Conservation (phyloP, 2,888 invertebrate genomes). For the Lasioglossum figueresi region DNA sequence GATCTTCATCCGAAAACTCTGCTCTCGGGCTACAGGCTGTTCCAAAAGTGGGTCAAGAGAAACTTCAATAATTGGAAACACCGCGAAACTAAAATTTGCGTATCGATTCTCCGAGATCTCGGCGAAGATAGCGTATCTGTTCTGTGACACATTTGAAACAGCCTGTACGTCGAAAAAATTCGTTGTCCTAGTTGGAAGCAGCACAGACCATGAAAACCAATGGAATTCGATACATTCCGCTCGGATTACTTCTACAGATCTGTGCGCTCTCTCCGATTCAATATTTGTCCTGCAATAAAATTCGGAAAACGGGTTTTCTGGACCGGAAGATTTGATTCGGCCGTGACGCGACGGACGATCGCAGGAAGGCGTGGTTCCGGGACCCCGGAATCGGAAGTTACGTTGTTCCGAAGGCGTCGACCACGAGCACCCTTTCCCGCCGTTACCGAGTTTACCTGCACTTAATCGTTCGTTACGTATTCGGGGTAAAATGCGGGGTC, state of each 20-base stretch:
- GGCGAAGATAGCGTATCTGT: not conserved
- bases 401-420: not conserved
- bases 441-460: constrained; percentile 8
- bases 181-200: too few species aligned
- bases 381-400: not conserved
- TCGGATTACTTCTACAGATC: not conserved
- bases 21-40: not conserved
- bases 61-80: not conserved
- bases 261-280: not conserved
- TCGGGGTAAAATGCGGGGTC: not conserved
- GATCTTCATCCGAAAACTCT: not conserved
- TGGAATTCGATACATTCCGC: not conserved
- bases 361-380: not conserved
- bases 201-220: not conserved
- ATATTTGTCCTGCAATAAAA: not conserved
- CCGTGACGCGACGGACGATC: not conserved
- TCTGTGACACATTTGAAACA: not conserved
- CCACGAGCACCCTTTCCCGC: not conserved
- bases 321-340: not conserved
- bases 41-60: not conserved
- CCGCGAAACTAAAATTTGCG: not conserved
- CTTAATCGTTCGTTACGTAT: constrained; percentile 15
- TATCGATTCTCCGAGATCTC: not conserved
- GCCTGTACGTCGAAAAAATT: not conserved
- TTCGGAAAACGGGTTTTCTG: not conserved